A percentile compares a stretch with the other conserved stretches of the same genome.
These are phyloP conservation scores for Priocnemis perturbator DNA, from an alignment of 2,888 invertebrate species.

Conservation along the genomic window DNA sequence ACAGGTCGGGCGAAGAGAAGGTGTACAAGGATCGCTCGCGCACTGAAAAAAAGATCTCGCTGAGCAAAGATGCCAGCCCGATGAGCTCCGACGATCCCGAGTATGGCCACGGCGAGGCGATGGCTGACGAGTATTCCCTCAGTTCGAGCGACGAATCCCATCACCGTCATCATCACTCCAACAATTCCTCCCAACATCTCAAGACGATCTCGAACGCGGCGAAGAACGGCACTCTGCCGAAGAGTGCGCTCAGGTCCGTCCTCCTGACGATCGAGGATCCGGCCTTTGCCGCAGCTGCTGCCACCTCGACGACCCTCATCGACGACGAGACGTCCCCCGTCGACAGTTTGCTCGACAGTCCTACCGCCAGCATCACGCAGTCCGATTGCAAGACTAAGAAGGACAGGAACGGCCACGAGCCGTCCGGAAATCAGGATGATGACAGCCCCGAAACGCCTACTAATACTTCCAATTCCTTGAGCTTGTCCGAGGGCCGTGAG, in stretches of 20 bases:
- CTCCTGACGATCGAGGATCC: conserved; percentile 83
- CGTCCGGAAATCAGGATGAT: conserved; percentile 70
- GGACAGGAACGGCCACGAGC: conserved; percentile 75
- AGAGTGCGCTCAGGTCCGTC: conserved; percentile 74
- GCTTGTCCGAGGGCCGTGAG: conserved; percentile 88
- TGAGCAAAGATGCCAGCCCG: conserved; percentile 73
- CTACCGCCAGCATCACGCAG: conserved; percentile 77
- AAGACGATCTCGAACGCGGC: conserved; percentile 59
- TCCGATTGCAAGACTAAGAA: conserved; percentile 74
- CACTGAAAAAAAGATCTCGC: conserved; percentile 77
- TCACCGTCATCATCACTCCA: conserved; percentile 10
- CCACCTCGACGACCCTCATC: conserved; percentile 82
- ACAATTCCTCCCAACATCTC: conserved; percentile 58
- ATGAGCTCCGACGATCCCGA: conserved; percentile 78
- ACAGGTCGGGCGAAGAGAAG: conserved; percentile 82
- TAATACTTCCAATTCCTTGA: conserved; percentile 85
- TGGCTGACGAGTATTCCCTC: conserved; percentile 78
- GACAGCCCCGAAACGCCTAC: conserved; percentile 86
- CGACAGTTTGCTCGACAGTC: conserved; percentile 85
- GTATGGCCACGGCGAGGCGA: conserved; percentile 80
- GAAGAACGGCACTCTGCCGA: conserved; percentile 64
- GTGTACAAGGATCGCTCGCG: conserved; percentile 83
- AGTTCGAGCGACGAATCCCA: conserved; percentile 76
- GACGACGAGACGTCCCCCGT: conserved; percentile 91
- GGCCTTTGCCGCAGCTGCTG: conserved; percentile 85